Evolutionary conservation across 2,797 vertebrate genomes (phyloP), one percentile per base, ranked within the genome.

Genomic region (Sphaeramia orbicularis): DNA sequence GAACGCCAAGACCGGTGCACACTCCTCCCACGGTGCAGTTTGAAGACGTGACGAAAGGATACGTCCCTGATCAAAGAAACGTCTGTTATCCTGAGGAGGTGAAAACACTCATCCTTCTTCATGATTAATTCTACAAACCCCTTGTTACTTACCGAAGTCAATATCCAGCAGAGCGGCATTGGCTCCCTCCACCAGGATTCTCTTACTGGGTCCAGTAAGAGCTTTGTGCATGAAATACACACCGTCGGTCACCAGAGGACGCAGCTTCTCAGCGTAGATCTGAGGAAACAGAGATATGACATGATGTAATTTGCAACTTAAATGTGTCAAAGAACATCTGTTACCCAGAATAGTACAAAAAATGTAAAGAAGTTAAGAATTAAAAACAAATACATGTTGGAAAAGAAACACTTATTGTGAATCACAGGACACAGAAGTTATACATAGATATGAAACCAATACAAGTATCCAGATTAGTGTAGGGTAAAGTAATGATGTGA

Each of bases 201-300:
- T 95, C 86, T 95, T 95, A 77, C 86, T 91, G 10, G 94, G 92
- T 14, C 94, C 93, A 36, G 83, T 95, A 0, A 95, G 93, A 21
- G 95, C 88, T 87, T 91, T 85, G 78, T 95, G 89, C 94, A 95
- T 95, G 81, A 95, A 96, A 77, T 95, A 95, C 60, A 95, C 95
- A 0, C 95, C 94, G 0, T 95, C 94, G 4, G 94, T 95, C 77
- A 95, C 94, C 55, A 96, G 77, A 35, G 94, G 94, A 3, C 90
- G 92, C 75, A 96, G 81, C 30, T 75, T 80, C 76, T 94, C 94
- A 10, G 92, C 89, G 19, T 86, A 94, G 10, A 0, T 63, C 95
- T 95, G 74, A 13, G 24, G 49, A 72, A 43, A 76, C 24, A 62
- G 27, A 42, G 15, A 12, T 13, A 41, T 24, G n/a, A 42, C 19